Conservation (phyloP, 2,888 invertebrate species). For the Lepidochitona cinerea region DNA sequence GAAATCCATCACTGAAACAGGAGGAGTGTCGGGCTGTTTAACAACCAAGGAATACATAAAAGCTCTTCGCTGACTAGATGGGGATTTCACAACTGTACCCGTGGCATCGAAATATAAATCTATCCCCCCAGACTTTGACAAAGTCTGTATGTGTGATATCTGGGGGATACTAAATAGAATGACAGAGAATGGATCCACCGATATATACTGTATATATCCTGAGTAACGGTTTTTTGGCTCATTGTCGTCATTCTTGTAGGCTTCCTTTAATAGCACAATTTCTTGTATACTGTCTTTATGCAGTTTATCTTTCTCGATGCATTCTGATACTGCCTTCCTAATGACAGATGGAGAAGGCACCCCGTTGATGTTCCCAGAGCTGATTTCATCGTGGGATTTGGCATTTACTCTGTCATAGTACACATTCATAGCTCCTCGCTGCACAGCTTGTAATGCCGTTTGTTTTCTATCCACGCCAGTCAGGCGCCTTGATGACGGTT, state of each 20-base stretch:
- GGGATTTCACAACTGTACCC: background rate
- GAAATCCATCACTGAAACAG: background rate
- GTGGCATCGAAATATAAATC: constrained; percentile 6
- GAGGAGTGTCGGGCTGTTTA: background rate
- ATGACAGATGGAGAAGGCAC: background rate
- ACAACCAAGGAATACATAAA: background rate
- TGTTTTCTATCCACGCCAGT: background rate
- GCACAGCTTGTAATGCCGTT: background rate
- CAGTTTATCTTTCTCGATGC: background rate
- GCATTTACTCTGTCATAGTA: background rate
- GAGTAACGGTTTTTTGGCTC: background rate
- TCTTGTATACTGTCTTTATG: background rate
- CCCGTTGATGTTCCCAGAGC: background rate
- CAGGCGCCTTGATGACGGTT: background rate
- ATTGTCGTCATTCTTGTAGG: background rate
- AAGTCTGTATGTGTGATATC: background rate
- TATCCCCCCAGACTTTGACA: background rate
- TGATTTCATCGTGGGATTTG: background rate
- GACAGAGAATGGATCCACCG: background rate
- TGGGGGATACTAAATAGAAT: background rate
- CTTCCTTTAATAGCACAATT: background rate
- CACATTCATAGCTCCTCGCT: background rate
- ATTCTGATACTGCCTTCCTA: constrained; percentile 4
- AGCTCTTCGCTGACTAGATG: background rate
- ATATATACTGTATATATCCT: background rate